phyloP scores from a whole-genome alignment of 2,797 vertebrate species.

The Circus cinereus region DNA sequence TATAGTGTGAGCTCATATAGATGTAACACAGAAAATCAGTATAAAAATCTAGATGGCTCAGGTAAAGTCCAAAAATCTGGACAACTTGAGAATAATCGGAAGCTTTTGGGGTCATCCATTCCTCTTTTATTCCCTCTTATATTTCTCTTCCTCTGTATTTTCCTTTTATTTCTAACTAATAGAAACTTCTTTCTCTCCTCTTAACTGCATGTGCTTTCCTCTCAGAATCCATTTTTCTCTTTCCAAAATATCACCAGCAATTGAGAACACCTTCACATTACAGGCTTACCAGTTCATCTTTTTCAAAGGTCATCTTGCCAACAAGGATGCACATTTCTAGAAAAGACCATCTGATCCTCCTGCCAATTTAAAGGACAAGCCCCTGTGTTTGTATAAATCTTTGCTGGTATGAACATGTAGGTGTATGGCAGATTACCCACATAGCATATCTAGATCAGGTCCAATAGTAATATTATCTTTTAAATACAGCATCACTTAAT shows the following conservation, averaged over 20 bases:
- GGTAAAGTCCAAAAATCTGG: slow-evolving; percentile 20
- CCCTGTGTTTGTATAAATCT: not conserved
- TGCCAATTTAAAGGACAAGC: not conserved
- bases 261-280: not conserved
- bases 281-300: not conserved
- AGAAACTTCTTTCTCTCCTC: not conserved
- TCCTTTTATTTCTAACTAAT: not conserved
- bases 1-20: slow-evolving; percentile 44
- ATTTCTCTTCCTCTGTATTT: not conserved
- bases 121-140: not conserved
- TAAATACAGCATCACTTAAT: not conserved
- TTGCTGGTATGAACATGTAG: not conserved
- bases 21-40: slow-evolving; percentile 12
- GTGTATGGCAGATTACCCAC: not conserved
- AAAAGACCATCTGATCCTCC: not conserved
- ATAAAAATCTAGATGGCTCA: slow-evolving; percentile 23
- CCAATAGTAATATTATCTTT: not conserved
- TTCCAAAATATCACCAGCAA: not conserved
- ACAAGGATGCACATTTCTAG: not conserved
- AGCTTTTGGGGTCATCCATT: not conserved
- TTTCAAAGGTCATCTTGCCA: not conserved
- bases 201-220: not conserved
- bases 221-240: not conserved
- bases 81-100: not conserved
- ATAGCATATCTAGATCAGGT: not conserved